Percentiles rank a stretch among this genome's conserved stretches.
These are phyloP conservation scores for Drosophila bocqueti DNA, from an alignment of 1,140 invertebrate species.

Conservation along the genomic window DNA sequence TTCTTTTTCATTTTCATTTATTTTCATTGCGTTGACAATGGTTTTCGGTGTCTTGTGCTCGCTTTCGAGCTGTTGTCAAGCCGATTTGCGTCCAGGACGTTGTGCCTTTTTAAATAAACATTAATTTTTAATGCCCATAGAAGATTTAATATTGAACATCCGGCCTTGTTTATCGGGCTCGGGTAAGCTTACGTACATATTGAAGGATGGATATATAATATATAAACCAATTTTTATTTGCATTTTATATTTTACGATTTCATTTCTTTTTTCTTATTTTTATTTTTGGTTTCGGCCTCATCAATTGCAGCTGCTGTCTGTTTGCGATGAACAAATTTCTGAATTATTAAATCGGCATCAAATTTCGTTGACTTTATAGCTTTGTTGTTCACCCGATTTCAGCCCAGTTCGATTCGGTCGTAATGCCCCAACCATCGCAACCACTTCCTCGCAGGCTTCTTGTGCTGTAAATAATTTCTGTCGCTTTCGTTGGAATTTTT, in stretches of 20 bases:
- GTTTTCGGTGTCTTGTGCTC: conserved; percentile 13
- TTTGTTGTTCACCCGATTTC: conserved; percentile 39
- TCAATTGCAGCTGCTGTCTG: conserved; percentile 71
- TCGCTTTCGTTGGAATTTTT: conserved; percentile 42
- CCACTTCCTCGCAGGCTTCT: neutral
- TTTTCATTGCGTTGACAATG: conserved; percentile 60
- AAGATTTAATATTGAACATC: conserved; percentile 63
- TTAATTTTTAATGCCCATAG: conserved; percentile 68
- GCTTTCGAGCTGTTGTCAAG: conserved; percentile 28
- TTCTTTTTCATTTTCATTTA: conserved; percentile 30
- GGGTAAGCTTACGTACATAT: conserved; percentile 5
- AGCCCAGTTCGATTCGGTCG: conserved; percentile 7
- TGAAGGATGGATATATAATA: conserved; percentile 34
- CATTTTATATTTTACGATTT: conserved; percentile 45
- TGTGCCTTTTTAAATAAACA: conserved; percentile 72
- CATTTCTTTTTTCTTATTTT: conserved; percentile 22
- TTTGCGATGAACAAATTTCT: conserved; percentile 63
- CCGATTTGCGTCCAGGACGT: conserved; percentile 54
- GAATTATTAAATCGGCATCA: conserved; percentile 73
- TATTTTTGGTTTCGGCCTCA: conserved; percentile 46
- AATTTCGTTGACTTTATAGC: conserved; percentile 52
- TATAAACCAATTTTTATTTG: conserved; percentile 41
- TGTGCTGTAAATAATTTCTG: conserved; percentile 48
- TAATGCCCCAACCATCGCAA: neutral
- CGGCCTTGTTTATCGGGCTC: conserved; percentile 42